Evolutionary conservation across 2,113 vertebrate genomes (phyloP).

Genomic region (Xiphias gladius): DNA sequence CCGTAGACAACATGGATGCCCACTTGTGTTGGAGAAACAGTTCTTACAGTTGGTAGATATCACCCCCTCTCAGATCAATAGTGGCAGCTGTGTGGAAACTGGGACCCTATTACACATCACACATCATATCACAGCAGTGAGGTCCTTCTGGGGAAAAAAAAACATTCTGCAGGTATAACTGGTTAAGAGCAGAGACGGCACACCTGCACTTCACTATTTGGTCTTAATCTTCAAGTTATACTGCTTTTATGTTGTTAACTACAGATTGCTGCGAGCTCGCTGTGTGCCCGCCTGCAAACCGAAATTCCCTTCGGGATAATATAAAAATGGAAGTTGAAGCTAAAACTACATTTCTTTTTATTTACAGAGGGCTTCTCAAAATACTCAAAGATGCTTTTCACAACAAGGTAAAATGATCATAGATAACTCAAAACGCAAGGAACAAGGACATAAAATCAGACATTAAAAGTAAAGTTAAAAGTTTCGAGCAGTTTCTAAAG

Average conservation of each 20-base stretch:
- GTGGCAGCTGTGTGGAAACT: background rate
- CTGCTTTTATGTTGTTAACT: background rate
- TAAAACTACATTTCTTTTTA: too few relatives aligned
- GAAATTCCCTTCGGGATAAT: background rate
- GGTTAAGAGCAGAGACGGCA: background rate
- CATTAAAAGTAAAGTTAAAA: background rate
- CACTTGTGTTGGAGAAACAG: too few relatives aligned
- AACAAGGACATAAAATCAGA: background rate
- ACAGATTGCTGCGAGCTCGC: background rate
- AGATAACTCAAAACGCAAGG: background rate
- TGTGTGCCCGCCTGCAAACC: background rate
- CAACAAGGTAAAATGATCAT: background rate
- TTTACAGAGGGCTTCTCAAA: background rate
- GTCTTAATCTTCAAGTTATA: background rate
- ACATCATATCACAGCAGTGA: too few relatives aligned
- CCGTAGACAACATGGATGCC: background rate
- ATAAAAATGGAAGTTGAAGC: background rate
- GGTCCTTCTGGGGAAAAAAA: background rate
- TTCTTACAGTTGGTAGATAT: background rate
- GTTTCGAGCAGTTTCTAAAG: too few relatives aligned
- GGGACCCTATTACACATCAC: too few relatives aligned
- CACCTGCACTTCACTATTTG: background rate
- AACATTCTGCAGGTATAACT: background rate
- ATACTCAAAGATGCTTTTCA: too few relatives aligned
- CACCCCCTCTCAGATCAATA: conserved; percentile 26